Evolutionary conservation across 2,888 invertebrate species (phyloP).

Genomic region (Allolobophora icterica): DNA sequence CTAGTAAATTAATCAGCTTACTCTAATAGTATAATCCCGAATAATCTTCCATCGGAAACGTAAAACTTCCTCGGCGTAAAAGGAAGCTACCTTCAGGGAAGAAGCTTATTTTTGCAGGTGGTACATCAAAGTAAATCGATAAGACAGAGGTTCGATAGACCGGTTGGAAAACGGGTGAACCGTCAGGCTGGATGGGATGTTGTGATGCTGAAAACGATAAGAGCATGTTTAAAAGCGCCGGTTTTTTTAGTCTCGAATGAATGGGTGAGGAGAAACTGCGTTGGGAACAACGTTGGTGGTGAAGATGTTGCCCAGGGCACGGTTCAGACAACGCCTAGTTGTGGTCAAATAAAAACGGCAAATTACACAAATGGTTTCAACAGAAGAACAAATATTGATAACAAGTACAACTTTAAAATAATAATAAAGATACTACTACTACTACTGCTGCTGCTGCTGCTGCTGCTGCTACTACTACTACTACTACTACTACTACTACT

Average conservation of each 20-base stretch:
- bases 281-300: not conserved
- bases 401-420: no score
- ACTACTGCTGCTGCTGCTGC: no score
- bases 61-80: not conserved
- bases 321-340: no score
- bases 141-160: not conserved
- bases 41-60: not conserved
- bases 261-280: not conserved
- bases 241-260: conserved; percentile 1
- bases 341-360: no score
- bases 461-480: no score
- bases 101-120: not conserved
- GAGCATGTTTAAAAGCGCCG: not conserved
- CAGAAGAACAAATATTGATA: no score
- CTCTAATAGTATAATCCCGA: not conserved
- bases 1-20: not conserved
- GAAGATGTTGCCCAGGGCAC: no score
- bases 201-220: not conserved
- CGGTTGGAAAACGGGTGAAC: not conserved
- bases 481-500: no score
- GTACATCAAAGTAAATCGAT: not conserved
- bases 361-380: no score
- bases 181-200: not conserved
- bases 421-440: no score
- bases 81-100: not conserved